These are phyloP conservation scores for Ladona fulva DNA, from an alignment of 1,140 invertebrate genomes.

Conservation along the genomic window DNA sequence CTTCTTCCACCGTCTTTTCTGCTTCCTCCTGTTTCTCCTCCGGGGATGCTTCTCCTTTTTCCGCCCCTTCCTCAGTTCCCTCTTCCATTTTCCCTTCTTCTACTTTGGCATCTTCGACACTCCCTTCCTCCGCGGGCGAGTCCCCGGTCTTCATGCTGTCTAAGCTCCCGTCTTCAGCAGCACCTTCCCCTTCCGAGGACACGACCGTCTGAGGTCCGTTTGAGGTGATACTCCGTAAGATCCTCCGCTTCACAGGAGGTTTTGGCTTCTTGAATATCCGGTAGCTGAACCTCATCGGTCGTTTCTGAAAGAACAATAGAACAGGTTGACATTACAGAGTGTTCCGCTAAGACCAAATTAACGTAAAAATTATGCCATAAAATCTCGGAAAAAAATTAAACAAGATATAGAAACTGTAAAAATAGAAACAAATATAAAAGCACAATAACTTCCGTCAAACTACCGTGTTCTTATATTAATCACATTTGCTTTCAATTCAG, in stretches of 20 bases:
- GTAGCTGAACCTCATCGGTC: constrained; percentile 41
- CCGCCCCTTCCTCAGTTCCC: neutral
- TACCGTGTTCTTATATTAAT: too few relatives aligned
- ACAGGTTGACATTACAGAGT: too few relatives aligned
- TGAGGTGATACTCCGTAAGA: neutral
- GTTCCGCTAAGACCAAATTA: too few relatives aligned
- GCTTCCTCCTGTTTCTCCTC: neutral
- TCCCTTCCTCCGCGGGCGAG: too few relatives aligned
- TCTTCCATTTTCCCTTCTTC: neutral
- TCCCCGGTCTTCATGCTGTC: neutral
- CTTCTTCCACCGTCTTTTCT: neutral
- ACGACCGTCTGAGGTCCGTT: neutral
- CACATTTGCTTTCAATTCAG: too few relatives aligned
- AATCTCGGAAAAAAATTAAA: too few relatives aligned
- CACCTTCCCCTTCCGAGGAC: neutral
- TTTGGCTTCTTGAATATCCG: constrained; percentile 32
- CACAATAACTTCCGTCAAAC: too few relatives aligned
- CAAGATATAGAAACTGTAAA: too few relatives aligned
- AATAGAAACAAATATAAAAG: too few relatives aligned
- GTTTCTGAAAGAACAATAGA: constrained; percentile 30
- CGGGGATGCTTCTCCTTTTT: neutral
- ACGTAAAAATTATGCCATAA: too few relatives aligned
- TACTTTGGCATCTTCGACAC: neutral
- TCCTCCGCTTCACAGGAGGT: neutral
- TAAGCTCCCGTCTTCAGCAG: constrained; percentile 7